Conservation (phyloP, 30 jellyfish, hydroid and myxozoan genomes). For the Nemopilema nomurai region DNA sequence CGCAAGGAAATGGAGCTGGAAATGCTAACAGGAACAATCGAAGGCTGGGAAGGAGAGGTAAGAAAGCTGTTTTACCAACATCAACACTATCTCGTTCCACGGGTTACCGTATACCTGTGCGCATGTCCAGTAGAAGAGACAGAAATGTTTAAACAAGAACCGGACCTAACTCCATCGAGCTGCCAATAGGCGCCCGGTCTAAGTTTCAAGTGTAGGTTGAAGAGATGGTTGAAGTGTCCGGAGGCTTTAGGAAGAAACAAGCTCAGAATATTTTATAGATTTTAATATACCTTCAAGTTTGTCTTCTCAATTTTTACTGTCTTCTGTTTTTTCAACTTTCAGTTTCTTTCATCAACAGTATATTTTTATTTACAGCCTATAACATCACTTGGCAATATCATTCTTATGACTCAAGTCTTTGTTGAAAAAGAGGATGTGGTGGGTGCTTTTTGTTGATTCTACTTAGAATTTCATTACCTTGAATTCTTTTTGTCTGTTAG, state of each 20-base stretch:
- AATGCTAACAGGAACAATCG: slow-evolving; percentile 93
- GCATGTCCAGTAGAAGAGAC: too few species aligned
- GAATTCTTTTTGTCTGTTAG: too few species aligned
- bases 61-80: not conserved
- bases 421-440: slow-evolving; percentile 92
- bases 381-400: slow-evolving; percentile 88
- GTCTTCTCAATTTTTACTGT: not conserved
- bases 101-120: too few species aligned
- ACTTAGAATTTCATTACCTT: too few species aligned
- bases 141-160: too few species aligned
- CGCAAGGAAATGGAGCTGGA: slow-evolving; percentile 96
- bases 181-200: too few species aligned
- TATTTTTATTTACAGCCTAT: slow-evolving; percentile 70
- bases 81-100: too few species aligned
- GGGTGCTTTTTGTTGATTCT: slow-evolving; percentile 1
- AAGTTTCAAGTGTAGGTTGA: too few species aligned
- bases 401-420: slow-evolving; percentile 96
- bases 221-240: too few species aligned
- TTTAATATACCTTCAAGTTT: too few species aligned
- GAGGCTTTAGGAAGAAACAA: not conserved
- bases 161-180: too few species aligned
- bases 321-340: not conserved
- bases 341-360: not conserved
- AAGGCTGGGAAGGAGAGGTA: slow-evolving; percentile 99
- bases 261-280: too few species aligned